Evolutionary conservation across 2,797 vertebrate genomes (phyloP).

Genomic region (Leptatherina wallacei): DNA sequence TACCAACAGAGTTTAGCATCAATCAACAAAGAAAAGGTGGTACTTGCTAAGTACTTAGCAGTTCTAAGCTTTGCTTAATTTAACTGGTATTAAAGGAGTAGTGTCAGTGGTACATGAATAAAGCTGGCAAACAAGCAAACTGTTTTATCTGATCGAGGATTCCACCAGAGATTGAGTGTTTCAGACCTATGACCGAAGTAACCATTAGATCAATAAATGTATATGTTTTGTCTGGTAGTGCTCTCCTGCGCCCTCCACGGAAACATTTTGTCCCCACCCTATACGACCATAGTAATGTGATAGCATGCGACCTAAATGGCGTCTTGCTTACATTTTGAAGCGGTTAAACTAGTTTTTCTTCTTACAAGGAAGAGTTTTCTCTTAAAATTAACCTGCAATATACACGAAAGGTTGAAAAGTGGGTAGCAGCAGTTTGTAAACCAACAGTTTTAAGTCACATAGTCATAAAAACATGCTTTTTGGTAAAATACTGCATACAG

Average conservation of each 20-base stretch:
- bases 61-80: conserved; percentile 11
- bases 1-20: conserved; percentile 25
- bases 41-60: conserved; percentile 34
- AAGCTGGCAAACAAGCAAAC: neutral
- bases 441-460: neutral
- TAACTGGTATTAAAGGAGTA: conserved; percentile 2
- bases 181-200: neutral
- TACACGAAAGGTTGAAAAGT: neutral
- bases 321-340: conserved; percentile 7
- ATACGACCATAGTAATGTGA: conserved; percentile 18
- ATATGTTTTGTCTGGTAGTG: neutral
- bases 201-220: neutral
- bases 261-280: conserved; percentile 30
- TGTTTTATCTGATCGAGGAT: neutral
- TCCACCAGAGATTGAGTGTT: neutral
- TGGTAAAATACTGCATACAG: neutral
- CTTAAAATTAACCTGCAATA: neutral
- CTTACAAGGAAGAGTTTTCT: neutral
- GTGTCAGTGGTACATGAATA: neutral
- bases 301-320: conserved; percentile 4
- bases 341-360: conserved; percentile 1
- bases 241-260: conserved; percentile 14
- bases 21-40: conserved; percentile 69
- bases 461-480: no score
- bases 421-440: neutral